Conservation (phyloP, 2,113 vertebrate genomes). For the Colaptes auratus region DNA sequence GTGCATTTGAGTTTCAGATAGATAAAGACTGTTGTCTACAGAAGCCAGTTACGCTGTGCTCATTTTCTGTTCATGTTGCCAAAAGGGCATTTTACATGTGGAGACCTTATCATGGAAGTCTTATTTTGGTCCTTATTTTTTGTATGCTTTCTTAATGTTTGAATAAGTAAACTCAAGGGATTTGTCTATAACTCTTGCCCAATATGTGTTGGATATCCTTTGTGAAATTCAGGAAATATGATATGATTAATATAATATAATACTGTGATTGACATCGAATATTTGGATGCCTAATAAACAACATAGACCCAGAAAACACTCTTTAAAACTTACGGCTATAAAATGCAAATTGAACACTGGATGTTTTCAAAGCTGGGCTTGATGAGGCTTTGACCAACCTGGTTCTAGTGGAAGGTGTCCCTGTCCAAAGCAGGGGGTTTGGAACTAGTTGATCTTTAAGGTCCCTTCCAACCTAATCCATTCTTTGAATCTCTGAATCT, state of each 20-base stretch:
- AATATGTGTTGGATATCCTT: background rate
- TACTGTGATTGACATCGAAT: background rate
- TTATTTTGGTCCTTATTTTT: background rate
- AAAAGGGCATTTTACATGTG: background rate
- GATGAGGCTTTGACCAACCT: too few species aligned
- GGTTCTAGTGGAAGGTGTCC: too few species aligned
- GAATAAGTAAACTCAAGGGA: background rate
- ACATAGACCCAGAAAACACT: background rate
- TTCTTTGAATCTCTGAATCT: too few species aligned
- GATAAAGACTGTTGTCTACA: background rate
- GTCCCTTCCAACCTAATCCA: too few species aligned
- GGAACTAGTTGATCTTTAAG: too few species aligned
- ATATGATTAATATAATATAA: background rate
- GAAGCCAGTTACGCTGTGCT: background rate
- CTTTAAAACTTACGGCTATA: background rate
- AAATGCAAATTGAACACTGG: background rate
- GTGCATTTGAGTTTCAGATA: background rate
- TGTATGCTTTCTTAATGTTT: background rate
- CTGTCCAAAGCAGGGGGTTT: too few species aligned
- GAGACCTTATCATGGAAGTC: background rate
- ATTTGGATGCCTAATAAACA: background rate
- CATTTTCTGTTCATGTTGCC: slow-evolving; percentile 5
- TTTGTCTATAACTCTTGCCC: background rate
- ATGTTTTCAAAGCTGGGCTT: too few species aligned
- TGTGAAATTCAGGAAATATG: background rate